A percentile compares a stretch with the other conserved stretches of the same genome.
phyloP scores from a whole-genome alignment of 2,113 vertebrate species.

The Pitta sordida region DNA sequence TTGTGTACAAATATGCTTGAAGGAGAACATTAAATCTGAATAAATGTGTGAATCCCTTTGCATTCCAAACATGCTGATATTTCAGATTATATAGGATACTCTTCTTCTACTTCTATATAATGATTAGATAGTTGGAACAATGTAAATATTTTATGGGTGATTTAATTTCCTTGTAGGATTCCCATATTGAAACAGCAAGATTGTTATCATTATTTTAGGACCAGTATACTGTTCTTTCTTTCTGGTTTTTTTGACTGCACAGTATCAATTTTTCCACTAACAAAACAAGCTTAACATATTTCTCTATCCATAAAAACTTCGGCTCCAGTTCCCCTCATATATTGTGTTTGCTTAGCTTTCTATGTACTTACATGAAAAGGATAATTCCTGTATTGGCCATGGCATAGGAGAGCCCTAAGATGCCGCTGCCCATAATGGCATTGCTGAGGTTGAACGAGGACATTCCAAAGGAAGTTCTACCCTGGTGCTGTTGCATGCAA shows the following conservation, averaged over 20 bases:
- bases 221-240: neutral
- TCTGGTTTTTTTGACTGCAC: neutral
- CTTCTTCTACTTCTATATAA: neutral
- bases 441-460: conserved; percentile 97
- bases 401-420: conserved; percentile 92
- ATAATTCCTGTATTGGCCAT: conserved; percentile 97
- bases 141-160: neutral
- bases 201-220: neutral
- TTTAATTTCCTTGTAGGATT: neutral
- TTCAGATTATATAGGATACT: neutral
- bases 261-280: neutral
- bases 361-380: conserved; percentile 87
- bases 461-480: conserved; percentile 92
- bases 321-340: neutral
- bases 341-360: neutral
- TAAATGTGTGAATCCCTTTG: neutral
- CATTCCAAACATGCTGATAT: neutral
- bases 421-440: conserved; percentile 98
- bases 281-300: neutral
- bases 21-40: neutral
- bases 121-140: neutral
- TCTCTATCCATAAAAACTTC: neutral
- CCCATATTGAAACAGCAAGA: neutral
- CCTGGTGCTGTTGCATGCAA: conserved; percentile 79
- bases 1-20: neutral